Conservation (phyloP, 2,888 invertebrate species). For the Drosophila subquinaria region DNA sequence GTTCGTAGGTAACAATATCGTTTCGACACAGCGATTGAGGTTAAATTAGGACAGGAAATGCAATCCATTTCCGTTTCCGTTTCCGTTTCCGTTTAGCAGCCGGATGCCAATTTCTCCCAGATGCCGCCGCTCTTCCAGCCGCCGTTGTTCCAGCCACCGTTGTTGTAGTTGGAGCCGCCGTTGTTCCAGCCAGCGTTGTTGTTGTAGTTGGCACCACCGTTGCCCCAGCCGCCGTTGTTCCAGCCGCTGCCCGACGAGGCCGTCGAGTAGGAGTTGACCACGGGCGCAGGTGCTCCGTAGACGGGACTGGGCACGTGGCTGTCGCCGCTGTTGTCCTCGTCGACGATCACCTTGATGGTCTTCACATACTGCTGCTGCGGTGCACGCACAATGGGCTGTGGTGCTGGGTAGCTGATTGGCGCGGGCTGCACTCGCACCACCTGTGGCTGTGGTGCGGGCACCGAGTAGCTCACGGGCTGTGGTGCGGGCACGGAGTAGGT, state of each 20-base stretch:
- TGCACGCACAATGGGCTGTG: slow-evolving; percentile 29
- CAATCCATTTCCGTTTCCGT: neutral
- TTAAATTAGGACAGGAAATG: neutral
- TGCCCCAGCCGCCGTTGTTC: slow-evolving; percentile 37
- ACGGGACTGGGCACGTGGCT: slow-evolving; percentile 55
- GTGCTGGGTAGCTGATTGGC: slow-evolving; percentile 39
- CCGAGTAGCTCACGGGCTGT: slow-evolving; percentile 42
- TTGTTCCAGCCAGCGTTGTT: slow-evolving; percentile 30
- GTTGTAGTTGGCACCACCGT: slow-evolving; percentile 27
- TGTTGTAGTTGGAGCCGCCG: slow-evolving; percentile 20
- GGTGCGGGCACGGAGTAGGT: slow-evolving; percentile 48
- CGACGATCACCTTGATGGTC: slow-evolving; percentile 75
- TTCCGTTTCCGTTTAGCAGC: slow-evolving; percentile 58
- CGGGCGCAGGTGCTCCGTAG: slow-evolving; percentile 69
- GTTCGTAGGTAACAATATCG: slow-evolving; percentile 34
- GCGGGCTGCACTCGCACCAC: slow-evolving; percentile 19
- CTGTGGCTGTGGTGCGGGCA: slow-evolving; percentile 32
- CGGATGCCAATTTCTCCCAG: slow-evolving; percentile 74
- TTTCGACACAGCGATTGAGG: slow-evolving; percentile 31
- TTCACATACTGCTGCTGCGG: slow-evolving; percentile 73
- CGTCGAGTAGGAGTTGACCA: slow-evolving; percentile 28
- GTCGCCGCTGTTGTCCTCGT: slow-evolving; percentile 51
- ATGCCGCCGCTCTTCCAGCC: slow-evolving; percentile 80
- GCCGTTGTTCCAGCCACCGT: slow-evolving; percentile 34
- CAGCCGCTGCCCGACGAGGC: slow-evolving; percentile 33